A percentile compares a stretch with the other conserved stretches of the same genome.
These are phyloP conservation scores for Halyomorpha halys DNA, from an alignment of 1,140 invertebrate genomes.

Conservation along the genomic window DNA sequence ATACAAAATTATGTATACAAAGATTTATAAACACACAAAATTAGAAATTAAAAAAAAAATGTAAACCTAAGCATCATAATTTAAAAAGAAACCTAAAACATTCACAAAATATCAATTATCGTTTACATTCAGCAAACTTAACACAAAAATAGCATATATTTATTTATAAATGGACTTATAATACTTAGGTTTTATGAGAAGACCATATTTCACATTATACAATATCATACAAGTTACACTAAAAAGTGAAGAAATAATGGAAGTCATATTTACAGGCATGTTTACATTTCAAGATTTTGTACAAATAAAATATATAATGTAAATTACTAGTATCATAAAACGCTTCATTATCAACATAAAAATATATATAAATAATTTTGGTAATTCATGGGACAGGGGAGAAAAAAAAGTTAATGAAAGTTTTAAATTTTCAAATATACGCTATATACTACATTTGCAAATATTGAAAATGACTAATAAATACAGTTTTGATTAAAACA, in stretches of 20 bases:
- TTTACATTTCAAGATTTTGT: constrained; percentile 16
- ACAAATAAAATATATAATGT: constrained; percentile 14
- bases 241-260: constrained; percentile 8
- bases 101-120: background rate
- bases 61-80: background rate
- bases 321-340: constrained; percentile 12
- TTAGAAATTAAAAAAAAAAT: background rate
- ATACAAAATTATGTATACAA: background rate
- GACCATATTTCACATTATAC: constrained; percentile 12
- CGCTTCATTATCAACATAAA: constrained; percentile 5
- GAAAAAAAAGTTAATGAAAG: too few species aligned
- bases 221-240: constrained; percentile 13
- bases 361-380: constrained; percentile 15
- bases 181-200: constrained; percentile 7
- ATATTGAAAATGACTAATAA: constrained; percentile 10
- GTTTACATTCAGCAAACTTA: background rate
- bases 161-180: background rate
- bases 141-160: background rate
- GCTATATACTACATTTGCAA: constrained; percentile 10
- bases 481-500: constrained; percentile 6
- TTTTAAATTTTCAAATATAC: background rate
- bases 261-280: constrained; percentile 15
- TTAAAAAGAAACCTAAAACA: background rate
- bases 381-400: background rate
- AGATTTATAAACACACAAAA: background rate